Evolutionary conservation across 2,797 vertebrate species (phyloP), one percentile per base, ranked within the genome.

Genomic region (Rachycentron canadum): DNA sequence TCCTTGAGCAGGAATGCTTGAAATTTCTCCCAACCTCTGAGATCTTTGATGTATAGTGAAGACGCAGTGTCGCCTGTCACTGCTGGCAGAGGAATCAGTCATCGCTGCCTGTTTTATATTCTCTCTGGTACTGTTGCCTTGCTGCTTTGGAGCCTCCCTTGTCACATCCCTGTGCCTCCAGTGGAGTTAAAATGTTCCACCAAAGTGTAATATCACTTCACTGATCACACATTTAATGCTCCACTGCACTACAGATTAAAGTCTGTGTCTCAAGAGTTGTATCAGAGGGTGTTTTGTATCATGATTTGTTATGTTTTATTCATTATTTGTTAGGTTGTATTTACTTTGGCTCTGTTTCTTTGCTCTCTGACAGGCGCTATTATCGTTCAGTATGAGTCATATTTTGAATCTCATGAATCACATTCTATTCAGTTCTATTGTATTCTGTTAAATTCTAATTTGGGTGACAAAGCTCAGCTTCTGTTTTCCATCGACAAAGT

Each of bases 181-280:
- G 86, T 81, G 65, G 76, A 88, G 86, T 89, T 80, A 83, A 89
- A 88, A 88, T 83, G 85, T 83, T 89, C 78, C 70, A 84, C 76
- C 69, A 71, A 90, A 88, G 86, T 85, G 84, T 89, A 81, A 84
- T 73, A 86, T 88, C 88, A 84, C 87, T 84, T 71, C 78, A 75
- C 70, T 85, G 84, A 91, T 89, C 81, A 78, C 78, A 88, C 79
- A 58, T 89, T 91, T 79, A 80, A 85, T 68, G 84, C 87, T 82
- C 81, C 12, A 21, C 81, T 76, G 85, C 87, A 68, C 83, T 16
- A 59, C 82, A 79, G 86, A 90, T 88, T 88, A 84, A 89, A 91
- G 82, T 86, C 65, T 55, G 38, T 23, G 59, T 81, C 80, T 84
- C 43, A n/a, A 52, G 78, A 85, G 81, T 75, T 85, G 71, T 34